Evolutionary conservation across 2,797 vertebrate genomes (phyloP), one percentile per base, ranked within the genome.

Genomic region (Hypotaenidia philippensis): DNA sequence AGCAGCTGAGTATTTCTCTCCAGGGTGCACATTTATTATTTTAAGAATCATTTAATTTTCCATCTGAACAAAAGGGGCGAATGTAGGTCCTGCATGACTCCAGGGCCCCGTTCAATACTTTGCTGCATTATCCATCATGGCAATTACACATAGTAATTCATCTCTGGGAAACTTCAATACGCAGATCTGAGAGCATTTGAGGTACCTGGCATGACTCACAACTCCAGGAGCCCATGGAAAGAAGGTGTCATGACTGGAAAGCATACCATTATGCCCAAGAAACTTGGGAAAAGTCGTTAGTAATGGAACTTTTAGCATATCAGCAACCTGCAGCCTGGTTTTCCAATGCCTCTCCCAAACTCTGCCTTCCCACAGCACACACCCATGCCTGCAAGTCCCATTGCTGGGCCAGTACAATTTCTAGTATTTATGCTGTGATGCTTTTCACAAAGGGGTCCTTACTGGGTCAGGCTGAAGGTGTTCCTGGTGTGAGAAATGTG

Each of bases 11-110:
- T 84, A 94, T 94, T 95, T 89, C 93, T 97, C 96, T 97, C 96
- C 90, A 94, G 96, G 95, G 96, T 92, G 64, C 44, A 89, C 93
- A 95, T 96, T 94, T 97, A 96, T 96, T 96, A 97, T 97, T 97
- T 97, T 94, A 96, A 97, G 94, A 95, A 95, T 90, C 94, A 94
- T 96, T 97, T 96, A 93, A 97, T 96, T 97, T 97, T 95, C 94
- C 88, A 90, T 90, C 85, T 92, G 95, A 97, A 89, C 83, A 91
- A 92, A 93, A 90, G 74, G 77, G 71, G 90, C 5, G 8, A 94
- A 93, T 89, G 87, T 96, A 96, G 96, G 95, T 96, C 90, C 94
- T 91, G 90, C 91, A 94, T 76, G 70, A 94, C 96, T 94, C 91
- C 83, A 90, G 96, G 90, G 96, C 83, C 85, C n/a, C 0, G 13